These are phyloP conservation scores for Camelus dromedarius DNA, from an alignment of 2,113 vertebrate genomes.

Conservation along the genomic window DNA sequence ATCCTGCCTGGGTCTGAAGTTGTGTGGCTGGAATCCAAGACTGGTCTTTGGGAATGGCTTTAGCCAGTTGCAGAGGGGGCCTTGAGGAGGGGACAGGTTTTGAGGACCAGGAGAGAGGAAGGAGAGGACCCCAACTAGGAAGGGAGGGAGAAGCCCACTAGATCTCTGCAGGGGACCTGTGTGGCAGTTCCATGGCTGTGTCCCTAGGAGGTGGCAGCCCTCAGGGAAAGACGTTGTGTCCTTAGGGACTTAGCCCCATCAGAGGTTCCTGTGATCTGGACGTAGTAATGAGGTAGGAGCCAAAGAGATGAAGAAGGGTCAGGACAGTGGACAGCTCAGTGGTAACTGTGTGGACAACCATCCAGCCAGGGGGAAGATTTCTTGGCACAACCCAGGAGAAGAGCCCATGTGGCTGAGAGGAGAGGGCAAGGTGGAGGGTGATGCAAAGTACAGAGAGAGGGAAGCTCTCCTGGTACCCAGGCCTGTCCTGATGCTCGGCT, in stretches of 20 bases:
- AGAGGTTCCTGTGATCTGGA: not conserved
- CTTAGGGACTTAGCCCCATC: not conserved
- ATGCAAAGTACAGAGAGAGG: not conserved
- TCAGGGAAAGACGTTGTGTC: not conserved
- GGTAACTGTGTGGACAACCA: not conserved
- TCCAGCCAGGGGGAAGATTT: not conserved
- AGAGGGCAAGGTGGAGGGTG: not conserved
- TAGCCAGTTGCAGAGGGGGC: not conserved
- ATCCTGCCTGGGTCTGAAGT: not conserved
- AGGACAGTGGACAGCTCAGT: not conserved
- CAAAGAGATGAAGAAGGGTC: not conserved
- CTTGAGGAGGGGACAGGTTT: not conserved
- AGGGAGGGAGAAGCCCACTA: not conserved
- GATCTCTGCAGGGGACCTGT: not conserved
- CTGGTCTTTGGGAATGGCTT: not conserved
- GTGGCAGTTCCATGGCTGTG: not conserved
- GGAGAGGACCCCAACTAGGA: not conserved
- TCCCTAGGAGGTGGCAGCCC: not conserved
- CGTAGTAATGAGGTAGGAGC: not conserved
- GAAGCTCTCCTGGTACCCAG: not conserved
- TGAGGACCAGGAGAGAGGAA: not conserved
- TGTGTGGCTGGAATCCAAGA: not conserved
- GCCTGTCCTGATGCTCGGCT: not conserved
- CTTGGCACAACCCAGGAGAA: not conserved
- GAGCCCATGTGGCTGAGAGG: not conserved